Conservation (phyloP, 1,140 invertebrate genomes). For the Bombus impatiens region DNA sequence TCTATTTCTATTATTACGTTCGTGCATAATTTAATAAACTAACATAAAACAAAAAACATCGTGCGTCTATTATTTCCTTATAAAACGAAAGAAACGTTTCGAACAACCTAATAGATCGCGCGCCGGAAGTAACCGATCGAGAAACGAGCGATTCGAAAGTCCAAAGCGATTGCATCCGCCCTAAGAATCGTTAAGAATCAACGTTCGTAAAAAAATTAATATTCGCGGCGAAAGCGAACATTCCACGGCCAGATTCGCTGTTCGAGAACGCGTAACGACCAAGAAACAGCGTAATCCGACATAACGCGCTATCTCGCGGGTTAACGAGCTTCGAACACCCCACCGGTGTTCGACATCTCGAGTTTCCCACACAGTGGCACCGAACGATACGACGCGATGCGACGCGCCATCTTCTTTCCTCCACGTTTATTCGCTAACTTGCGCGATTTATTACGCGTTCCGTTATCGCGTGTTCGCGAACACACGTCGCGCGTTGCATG, state of each 20-base stretch:
- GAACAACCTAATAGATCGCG: too few species aligned
- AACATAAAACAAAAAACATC: too few species aligned
- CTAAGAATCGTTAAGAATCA: neutral
- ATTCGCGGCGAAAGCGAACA: neutral
- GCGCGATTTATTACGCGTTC: constrained; percentile 45
- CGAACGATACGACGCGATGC: constrained; percentile 30
- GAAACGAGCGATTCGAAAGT: neutral
- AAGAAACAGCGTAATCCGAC: constrained; percentile 53
- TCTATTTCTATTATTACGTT: too few species aligned
- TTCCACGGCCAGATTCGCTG: neutral
- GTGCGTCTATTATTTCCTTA: too few species aligned
- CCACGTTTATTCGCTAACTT: constrained; percentile 39
- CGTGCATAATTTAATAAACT: too few species aligned
- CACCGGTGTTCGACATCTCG: constrained; percentile 13
- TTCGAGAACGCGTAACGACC: constrained; percentile 7
- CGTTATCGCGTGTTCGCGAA: neutral
- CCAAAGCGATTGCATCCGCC: neutral
- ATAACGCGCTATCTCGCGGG: constrained; percentile 55
- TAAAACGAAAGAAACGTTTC: too few species aligned
- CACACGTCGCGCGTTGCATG: constrained; percentile 20
- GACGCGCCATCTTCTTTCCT: neutral
- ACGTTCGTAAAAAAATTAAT: neutral
- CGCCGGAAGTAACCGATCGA: neutral
- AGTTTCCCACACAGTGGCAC: constrained; percentile 47
- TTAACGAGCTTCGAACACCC: constrained; percentile 59